A percentile compares a stretch with the other conserved stretches of the same genome.
Conservation (phyloP, 1,140 invertebrate genomes). For the Physella acuta region DNA sequence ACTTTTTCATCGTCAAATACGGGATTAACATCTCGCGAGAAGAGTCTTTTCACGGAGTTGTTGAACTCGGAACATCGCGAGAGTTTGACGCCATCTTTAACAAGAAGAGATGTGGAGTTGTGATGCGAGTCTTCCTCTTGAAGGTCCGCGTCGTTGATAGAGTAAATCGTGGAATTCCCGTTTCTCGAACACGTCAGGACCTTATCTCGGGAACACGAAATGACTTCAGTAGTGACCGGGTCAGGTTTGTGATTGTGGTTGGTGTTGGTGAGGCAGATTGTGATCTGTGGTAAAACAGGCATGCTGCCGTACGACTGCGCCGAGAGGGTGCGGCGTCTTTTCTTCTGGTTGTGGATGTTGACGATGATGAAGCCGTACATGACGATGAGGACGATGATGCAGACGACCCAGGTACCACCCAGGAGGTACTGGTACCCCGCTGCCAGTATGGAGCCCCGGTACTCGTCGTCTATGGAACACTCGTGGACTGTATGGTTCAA, state of each 20-base stretch:
- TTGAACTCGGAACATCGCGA: background rate
- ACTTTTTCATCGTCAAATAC: slow-evolving; percentile 9
- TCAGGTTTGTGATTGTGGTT: background rate
- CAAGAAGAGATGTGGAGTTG: background rate
- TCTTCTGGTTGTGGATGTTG: slow-evolving; percentile 11
- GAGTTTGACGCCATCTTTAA: background rate
- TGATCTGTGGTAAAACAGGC: background rate
- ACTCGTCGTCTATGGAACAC: slow-evolving; percentile 16
- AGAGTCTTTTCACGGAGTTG: slow-evolving; percentile 2
- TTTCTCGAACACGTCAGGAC: background rate
- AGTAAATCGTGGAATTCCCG: background rate
- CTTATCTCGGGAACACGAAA: background rate
- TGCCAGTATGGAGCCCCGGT: background rate
- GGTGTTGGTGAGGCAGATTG: background rate
- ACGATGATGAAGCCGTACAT: slow-evolving; percentile 17
- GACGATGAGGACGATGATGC: background rate
- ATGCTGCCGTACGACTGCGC: background rate
- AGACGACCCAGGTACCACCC: background rate
- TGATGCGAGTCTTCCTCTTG: background rate
- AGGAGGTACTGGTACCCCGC: slow-evolving; percentile 2
- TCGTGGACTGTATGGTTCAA: background rate
- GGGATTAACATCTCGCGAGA: slow-evolving; percentile 20
- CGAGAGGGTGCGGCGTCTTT: background rate
- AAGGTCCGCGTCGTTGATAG: background rate
- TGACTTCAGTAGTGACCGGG: background rate